Conservation (phyloP, 2,888 invertebrate species). For the Leptinotarsa tumamoca region DNA sequence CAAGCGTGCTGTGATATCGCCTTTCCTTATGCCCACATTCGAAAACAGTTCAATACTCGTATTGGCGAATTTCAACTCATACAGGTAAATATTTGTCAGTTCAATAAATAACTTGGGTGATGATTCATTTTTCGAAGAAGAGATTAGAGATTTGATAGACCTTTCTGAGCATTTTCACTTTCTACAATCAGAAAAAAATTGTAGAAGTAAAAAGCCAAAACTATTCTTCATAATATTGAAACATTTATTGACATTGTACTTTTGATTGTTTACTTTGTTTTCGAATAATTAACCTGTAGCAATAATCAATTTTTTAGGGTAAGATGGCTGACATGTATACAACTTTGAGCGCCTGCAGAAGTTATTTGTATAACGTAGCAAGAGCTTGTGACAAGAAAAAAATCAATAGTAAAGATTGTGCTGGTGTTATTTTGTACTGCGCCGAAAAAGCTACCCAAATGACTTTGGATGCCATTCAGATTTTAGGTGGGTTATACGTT, state of each 20-base stretch:
- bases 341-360: slow-evolving; percentile 84
- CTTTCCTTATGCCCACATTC: slow-evolving; percentile 94
- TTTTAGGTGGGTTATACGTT: slow-evolving; percentile 78
- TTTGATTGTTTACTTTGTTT: no score
- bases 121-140: no score
- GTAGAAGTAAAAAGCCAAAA: no score
- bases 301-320: slow-evolving; percentile 72
- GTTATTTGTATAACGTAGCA: slow-evolving; percentile 93
- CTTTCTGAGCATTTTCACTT: no score
- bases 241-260: no score
- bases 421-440: slow-evolving; percentile 91
- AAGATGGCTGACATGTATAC: slow-evolving; percentile 98
- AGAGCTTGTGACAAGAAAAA: slow-evolving; percentile 81
- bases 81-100: slow-evolving; percentile 73
- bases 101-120: no score
- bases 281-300: not conserved
- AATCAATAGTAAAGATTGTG: slow-evolving; percentile 90
- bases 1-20: slow-evolving; percentile 94
- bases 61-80: slow-evolving; percentile 95
- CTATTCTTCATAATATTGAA: no score
- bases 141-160: no score
- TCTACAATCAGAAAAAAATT: no score
- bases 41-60: slow-evolving; percentile 89
- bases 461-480: slow-evolving; percentile 94
- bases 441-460: slow-evolving; percentile 92